Percentiles rank a stretch among this genome's conserved stretches.
Evolutionary conservation across 1,140 invertebrate species (phyloP).

Genomic region (Drosophila saltans): DNA sequence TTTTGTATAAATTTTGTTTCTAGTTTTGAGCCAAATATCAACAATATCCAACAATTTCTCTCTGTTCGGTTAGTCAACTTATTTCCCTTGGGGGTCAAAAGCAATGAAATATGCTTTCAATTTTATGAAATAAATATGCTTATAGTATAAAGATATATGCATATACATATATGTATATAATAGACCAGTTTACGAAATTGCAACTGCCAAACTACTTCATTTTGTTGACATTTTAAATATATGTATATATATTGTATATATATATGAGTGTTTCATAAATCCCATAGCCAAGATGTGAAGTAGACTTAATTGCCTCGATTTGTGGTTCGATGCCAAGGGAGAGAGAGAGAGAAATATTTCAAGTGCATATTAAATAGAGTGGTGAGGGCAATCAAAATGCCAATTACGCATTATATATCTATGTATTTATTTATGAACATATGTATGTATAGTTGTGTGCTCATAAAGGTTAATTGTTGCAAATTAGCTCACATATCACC

Average conservation of each 20-base stretch:
- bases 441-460: constrained; percentile 20
- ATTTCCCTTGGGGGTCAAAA: constrained; percentile 26
- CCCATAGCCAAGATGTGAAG: constrained; percentile 13
- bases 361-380: constrained; percentile 41
- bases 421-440: background rate
- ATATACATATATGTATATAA: background rate
- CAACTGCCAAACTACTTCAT: constrained; percentile 21
- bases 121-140: constrained; percentile 68
- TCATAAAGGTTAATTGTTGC: constrained; percentile 65
- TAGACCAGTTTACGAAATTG: constrained; percentile 24
- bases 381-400: constrained; percentile 37
- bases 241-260: constrained; percentile 41
- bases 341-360: constrained; percentile 23
- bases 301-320: constrained; percentile 47
- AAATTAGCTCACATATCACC: constrained; percentile 54
- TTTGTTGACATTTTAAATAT: constrained; percentile 26
- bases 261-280: constrained; percentile 60
- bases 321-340: constrained; percentile 27
- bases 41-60: background rate
- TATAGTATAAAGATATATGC: too few relatives aligned
- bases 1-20: too few relatives aligned
- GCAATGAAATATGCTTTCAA: constrained; percentile 29
- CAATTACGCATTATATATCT: constrained; percentile 51
- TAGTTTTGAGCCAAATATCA: too few relatives aligned
- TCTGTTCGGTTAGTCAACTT: constrained; percentile 24